phyloP scores from a whole-genome alignment of 2,797 vertebrate genomes.

The Takifugu rubripes region DNA sequence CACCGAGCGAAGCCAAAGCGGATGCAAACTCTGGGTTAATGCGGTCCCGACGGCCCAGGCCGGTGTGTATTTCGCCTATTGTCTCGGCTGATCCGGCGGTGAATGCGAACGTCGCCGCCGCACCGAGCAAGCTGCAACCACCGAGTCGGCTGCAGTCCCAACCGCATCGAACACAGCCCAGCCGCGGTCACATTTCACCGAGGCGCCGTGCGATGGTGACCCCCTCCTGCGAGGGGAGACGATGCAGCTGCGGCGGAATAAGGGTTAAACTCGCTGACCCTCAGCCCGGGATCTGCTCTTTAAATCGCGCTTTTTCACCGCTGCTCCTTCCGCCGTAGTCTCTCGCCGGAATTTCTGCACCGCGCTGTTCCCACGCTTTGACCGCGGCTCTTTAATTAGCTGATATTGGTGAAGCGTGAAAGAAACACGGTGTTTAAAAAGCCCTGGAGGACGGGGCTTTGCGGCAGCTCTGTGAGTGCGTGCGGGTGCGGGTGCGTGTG shows the following conservation, averaged over 20 bases:
- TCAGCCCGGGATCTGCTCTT: conserved; percentile 9
- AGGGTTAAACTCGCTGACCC: conserved; percentile 53
- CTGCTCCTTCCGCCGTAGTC: too few relatives aligned
- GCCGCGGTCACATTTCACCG: conserved; percentile 41
- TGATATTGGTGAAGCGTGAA: conserved; percentile 46
- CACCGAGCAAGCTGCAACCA: conserved; percentile 35
- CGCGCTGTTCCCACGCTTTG: conserved; percentile 22
- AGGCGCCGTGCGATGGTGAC: conserved; percentile 1
- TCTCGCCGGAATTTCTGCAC: neutral
- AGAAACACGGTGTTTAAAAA: conserved; percentile 49
- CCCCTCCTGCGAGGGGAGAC: neutral
- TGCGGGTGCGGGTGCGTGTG: neutral
- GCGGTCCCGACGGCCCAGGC: conserved; percentile 27
- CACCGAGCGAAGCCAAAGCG: conserved; percentile 45
- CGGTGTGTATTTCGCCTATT: conserved; percentile 50
- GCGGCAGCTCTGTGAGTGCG: conserved; percentile 49
- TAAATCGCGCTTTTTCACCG: neutral
- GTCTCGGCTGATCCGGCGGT: conserved; percentile 56
- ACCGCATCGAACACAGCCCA: conserved; percentile 29
- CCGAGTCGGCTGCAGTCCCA: conserved; percentile 23
- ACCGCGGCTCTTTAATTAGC: conserved; percentile 27
- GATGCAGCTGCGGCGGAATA: conserved; percentile 4
- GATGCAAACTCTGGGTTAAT: conserved; percentile 22
- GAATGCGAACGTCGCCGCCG: conserved; percentile 40
- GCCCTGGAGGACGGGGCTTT: conserved; percentile 63